Evolutionary conservation across 2,797 vertebrate genomes (phyloP), one percentile per base, ranked within the genome.

Genomic region (Graptemys geographica): DNA sequence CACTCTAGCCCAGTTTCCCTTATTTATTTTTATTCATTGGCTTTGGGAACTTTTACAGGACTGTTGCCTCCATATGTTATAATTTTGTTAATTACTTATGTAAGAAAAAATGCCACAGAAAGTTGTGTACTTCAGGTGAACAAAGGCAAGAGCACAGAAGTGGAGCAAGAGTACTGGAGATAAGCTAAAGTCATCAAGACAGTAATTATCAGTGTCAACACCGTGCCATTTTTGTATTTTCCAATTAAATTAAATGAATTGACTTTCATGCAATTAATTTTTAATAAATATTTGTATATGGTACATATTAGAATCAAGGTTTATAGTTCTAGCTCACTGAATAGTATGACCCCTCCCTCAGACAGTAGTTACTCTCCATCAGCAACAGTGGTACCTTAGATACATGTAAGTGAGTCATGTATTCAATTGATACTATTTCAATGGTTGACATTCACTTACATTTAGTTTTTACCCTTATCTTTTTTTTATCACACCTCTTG

Each of bases 141-240:
- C 88, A 95, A 95, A 96, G 94, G 51, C 80, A 94, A 91, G 90
- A 87, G 49, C 79, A 88, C 81, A 78, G 90, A 93, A 85, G 78
- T 74, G 65, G 96, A 95, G 90, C 88, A 88, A 90, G 10, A 96
- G 85, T 93, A 37, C 11, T 81, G 52, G 72, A 95, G 94, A 94
- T 90, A 83, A 95, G 72, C 86, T 92, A 21, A 84, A 85, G 78
- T 84, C 95, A 93, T 92, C 57, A 91, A 90, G 86, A 82, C 85
- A 92, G 8, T 51, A 90, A 84, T 94, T 96, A 92, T 93, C 78
- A 82, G 76, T 95, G 92, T 95, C 95, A 93, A 83, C 88, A 81
- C 93, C 87, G 8, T 92, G 94, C 94, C 57, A 83, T 94, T 98
- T 96, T 97, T 96, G 33, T 59, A 90, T 97, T 94, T 96, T 95